These are phyloP conservation scores for Gadopsis marmoratus DNA, from an alignment of 2,797 vertebrate species.

Conservation along the genomic window DNA sequence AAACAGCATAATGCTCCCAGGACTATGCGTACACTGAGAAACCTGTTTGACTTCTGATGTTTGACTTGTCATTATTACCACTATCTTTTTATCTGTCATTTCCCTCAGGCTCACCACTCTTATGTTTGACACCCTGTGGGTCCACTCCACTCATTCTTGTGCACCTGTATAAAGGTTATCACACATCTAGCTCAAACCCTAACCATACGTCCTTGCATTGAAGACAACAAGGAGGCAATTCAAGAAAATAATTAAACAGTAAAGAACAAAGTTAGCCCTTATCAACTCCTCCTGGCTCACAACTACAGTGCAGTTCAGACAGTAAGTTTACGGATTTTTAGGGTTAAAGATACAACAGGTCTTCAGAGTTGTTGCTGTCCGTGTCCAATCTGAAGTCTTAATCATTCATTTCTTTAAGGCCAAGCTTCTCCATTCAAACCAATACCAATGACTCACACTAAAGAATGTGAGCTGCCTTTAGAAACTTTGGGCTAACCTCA, in stretches of 20 bases:
- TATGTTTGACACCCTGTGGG: conserved; percentile 63
- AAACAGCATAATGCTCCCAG: conserved; percentile 22
- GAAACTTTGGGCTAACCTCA: conserved; percentile 17
- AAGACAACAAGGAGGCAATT: conserved; percentile 9
- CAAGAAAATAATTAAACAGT: conserved; percentile 6
- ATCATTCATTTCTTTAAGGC: conserved; percentile 2
- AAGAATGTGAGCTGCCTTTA: neutral
- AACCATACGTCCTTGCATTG: neutral
- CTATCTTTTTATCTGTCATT: conserved; percentile 48
- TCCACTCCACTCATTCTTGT: conserved; percentile 44
- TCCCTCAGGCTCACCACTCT: conserved; percentile 44
- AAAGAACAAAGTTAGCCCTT: neutral
- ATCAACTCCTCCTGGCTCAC: conserved; percentile 5
- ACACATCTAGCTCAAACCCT: conserved; percentile 26
- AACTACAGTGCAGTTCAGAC: neutral
- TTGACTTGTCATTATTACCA: conserved; percentile 62
- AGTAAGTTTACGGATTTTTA: neutral
- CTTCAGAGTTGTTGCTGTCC: neutral
- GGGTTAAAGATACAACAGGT: neutral
- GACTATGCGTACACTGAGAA: conserved; percentile 30
- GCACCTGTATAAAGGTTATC: conserved; percentile 48
- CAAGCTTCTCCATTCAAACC: conserved; percentile 45
- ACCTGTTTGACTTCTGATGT: conserved; percentile 63
- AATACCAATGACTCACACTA: conserved; percentile 51
- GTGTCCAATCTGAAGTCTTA: neutral